Evolutionary conservation across 2,113 vertebrate species (phyloP).

Genomic region (Bagarius yarrelli): DNA sequence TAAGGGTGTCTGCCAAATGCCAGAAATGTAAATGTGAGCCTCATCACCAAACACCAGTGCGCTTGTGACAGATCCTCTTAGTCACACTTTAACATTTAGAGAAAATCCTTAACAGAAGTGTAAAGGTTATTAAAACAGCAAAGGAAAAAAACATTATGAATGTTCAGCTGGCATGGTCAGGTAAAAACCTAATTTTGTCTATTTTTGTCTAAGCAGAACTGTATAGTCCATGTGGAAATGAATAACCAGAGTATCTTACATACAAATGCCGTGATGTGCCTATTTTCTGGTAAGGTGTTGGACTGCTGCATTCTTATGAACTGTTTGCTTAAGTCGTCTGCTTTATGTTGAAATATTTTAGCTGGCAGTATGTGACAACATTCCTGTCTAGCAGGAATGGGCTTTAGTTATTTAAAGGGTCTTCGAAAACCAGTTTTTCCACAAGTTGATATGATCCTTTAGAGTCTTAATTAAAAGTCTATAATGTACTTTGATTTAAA

Average conservation of each 20-base stretch:
- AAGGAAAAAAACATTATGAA: background rate
- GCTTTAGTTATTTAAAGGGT: too few species aligned
- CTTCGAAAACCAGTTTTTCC: too few species aligned
- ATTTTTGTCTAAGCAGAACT: background rate
- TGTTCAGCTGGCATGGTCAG: background rate
- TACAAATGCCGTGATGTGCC: background rate
- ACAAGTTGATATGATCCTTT: too few species aligned
- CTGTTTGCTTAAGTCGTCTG: background rate
- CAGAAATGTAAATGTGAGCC: too few species aligned
- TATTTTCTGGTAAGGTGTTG: background rate
- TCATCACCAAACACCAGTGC: background rate
- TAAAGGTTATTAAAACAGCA: background rate
- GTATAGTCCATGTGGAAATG: background rate
- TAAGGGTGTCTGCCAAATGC: too few species aligned
- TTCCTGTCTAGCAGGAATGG: background rate
- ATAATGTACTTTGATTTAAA: too few species aligned
- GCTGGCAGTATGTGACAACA: background rate
- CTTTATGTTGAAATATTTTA: background rate
- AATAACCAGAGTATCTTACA: background rate
- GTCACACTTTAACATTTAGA: background rate
- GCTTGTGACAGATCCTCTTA: background rate
- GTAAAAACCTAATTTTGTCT: background rate
- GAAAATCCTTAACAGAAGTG: background rate
- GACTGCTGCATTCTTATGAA: background rate
- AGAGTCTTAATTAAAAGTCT: too few species aligned